phyloP scores from a whole-genome alignment of 35 echinoderm and acorn worm genomes.

The Apostichopus californicus region DNA sequence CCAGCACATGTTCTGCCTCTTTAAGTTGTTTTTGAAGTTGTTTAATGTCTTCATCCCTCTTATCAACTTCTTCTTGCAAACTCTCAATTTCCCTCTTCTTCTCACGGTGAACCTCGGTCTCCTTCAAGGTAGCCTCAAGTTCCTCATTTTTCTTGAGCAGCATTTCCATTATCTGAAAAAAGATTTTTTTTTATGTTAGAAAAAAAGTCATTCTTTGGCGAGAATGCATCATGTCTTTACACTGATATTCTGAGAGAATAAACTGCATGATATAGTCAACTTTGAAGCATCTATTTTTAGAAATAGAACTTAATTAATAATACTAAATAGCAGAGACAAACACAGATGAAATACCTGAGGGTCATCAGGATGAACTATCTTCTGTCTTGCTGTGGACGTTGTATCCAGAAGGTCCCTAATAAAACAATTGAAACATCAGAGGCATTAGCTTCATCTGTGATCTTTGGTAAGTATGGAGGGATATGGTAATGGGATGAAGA shows the following conservation, averaged over 20 bases:
- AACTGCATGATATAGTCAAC: no score
- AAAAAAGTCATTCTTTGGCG: no score
- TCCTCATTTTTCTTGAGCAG: conserved; percentile 98
- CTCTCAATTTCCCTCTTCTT: conserved; percentile 92
- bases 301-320: no score
- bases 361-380: conserved; percentile 78
- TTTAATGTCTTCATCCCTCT: conserved; percentile 92
- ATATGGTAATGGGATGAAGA: no score
- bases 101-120: conserved; percentile 93
- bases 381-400: conserved; percentile 78
- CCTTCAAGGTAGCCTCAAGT: conserved; percentile 88
- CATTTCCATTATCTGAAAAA: conserved; percentile 89
- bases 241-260: no score
- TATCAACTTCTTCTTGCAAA: conserved; percentile 92
- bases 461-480: no score
- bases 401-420: conserved; percentile 82
- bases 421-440: no score
- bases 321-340: no score
- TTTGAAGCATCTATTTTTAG: no score
- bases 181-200: background rate
- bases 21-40: conserved; percentile 95
- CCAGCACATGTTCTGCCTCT: conserved; percentile 94
- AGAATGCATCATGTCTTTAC: no score
- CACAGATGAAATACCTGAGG: conserved; percentile 66
- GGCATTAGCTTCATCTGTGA: no score